These are phyloP conservation scores for Phrynocephalus guinanensis DNA, from an alignment of 2,797 vertebrate species.

Conservation along the genomic window DNA sequence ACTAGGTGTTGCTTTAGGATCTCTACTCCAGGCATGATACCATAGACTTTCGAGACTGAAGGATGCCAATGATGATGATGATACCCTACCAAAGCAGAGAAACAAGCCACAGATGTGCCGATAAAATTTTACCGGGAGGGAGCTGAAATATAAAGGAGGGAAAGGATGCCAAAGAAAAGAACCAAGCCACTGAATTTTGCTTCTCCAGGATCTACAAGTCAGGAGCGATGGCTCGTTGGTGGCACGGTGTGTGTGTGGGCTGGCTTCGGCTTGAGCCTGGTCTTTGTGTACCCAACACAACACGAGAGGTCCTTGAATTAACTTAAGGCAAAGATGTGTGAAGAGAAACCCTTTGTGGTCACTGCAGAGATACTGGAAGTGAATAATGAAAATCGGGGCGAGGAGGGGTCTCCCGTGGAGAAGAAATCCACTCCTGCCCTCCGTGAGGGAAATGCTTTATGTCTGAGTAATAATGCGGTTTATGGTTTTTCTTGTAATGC, in stretches of 20 bases:
- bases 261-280: neutral
- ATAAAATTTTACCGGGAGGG: neutral
- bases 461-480: slow-evolving; percentile 46
- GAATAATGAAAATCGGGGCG: slow-evolving; percentile 48
- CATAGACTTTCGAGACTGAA: no score
- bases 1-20: no score
- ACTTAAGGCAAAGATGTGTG: slow-evolving; percentile 17
- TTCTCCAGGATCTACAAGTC: neutral
- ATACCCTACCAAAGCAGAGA: neutral
- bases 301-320: slow-evolving; percentile 5
- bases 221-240: neutral
- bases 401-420: slow-evolving; percentile 22
- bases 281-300: neutral
- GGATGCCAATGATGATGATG: no score
- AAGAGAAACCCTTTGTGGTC: slow-evolving; percentile 1
- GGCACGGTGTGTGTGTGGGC: neutral
- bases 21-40: no score
- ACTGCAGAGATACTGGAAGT: slow-evolving; percentile 32
- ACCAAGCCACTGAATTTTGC: neutral
- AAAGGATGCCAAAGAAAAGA: neutral
- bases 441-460: slow-evolving; percentile 47
- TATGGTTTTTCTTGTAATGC: slow-evolving; percentile 51
- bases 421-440: slow-evolving; percentile 36
- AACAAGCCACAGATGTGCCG: neutral
- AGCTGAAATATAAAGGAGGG: neutral